Base-by-base conservation (phyloP, 2,888 invertebrate genomes). In the Lordiphosa andalusiaca region DNA sequence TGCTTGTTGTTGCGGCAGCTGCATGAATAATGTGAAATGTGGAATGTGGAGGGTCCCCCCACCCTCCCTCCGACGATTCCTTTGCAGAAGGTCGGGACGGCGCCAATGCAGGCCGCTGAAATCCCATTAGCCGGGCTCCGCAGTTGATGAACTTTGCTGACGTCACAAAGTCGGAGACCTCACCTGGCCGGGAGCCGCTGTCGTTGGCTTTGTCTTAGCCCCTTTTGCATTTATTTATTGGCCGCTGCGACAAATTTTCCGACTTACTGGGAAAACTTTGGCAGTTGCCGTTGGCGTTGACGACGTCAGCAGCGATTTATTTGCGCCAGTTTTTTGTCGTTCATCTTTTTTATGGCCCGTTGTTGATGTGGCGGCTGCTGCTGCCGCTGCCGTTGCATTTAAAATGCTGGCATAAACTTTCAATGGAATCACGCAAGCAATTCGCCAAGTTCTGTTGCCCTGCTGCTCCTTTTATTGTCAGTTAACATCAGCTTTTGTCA, bases 191-290 rank as follows among this genome's bases (percentile, higher is more conserved):
- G 30, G 10, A 30, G 25, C 25, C 13, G 30, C 42, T 13, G 13
- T 30, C 42, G 9, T 30, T 30, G 37, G 7, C 58, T 41, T 66
- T 63, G 57, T 56, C 63, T 66, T 61, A 21, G 30, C 33, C 53
- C 40, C 36, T 69, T 69, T 59, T 74, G 69, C 61, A 80, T 75
- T 84, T 84, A 80, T 72, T 83, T 84, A 80, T 76, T 84, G 84
- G 58, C 23, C 77, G 84, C 81, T 76, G 75, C 75, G 75, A 80
- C 75, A 76, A 76, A 62, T 47, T 47, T 47, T 9, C 30, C 30
- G 7, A 30, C 30, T 30, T 30, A 9, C 30, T 30, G 30, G 9
- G 30, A 30, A 30, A 30, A 30, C 30, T 30, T 30, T 30, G 30
- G 9, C 30, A 9, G 30, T 30, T 30, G 30, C 30, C 30, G 30